Conservation (phyloP, 2,888 invertebrate genomes). For the Drosophila parthenogenetica region DNA sequence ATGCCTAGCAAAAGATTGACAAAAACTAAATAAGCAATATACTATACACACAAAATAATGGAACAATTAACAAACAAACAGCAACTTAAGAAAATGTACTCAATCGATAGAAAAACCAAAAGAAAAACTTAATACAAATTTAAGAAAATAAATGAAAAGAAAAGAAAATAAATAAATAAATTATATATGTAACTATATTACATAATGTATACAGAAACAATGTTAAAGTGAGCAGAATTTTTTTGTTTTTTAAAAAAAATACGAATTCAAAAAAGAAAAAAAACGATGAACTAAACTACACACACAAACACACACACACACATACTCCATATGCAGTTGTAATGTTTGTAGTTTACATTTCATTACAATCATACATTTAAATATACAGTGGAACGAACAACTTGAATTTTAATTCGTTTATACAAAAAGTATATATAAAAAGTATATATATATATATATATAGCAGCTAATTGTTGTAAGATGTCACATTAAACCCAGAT, state of each 20-base stretch:
- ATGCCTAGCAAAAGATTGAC: conserved; percentile 29
- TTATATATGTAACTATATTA: conserved; percentile 65
- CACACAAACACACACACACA: conserved; percentile 51
- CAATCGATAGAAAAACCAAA: conserved; percentile 42
- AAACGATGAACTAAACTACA: conserved; percentile 61
- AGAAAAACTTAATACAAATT: conserved; percentile 9
- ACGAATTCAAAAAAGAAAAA: conserved; percentile 39
- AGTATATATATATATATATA: conserved; percentile 35
- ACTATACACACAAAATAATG: conserved; percentile 45
- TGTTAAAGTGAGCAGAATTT: conserved; percentile 52
- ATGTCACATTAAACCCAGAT: conserved; percentile 68
- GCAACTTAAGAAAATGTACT: conserved; percentile 54
- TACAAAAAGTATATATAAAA: conserved; percentile 49
- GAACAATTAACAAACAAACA: conserved; percentile 42
- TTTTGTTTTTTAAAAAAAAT: conserved; percentile 50
- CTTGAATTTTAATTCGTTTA: conserved; percentile 75
- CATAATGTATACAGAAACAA: conserved; percentile 51
- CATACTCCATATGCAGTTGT: conserved; percentile 28
- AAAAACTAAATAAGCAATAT: conserved; percentile 61
- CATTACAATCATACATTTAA: conserved; percentile 25
- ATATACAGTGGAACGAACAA: conserved; percentile 51
- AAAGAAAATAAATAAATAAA: conserved; percentile 10
- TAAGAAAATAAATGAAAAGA: too few species aligned
- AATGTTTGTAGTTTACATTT: conserved; percentile 60
- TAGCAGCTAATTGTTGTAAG: conserved; percentile 76